Percentiles rank a stretch among this genome's conserved stretches.
phyloP scores from a whole-genome alignment of 2,113 vertebrate species.

The Nerophis ophidion region DNA sequence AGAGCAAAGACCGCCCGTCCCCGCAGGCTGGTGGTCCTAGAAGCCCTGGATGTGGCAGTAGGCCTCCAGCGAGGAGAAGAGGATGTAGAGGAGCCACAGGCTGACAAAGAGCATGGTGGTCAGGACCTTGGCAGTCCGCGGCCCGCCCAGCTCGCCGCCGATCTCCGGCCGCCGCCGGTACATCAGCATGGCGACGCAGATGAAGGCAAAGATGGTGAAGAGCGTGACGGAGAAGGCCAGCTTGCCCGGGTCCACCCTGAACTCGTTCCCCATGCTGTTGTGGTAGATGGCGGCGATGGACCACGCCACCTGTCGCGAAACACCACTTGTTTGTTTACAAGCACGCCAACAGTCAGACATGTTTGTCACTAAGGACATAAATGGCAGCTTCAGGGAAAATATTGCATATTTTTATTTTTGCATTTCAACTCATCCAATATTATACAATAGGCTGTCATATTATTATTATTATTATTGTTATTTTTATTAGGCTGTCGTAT shows the following conservation, averaged over 20 bases:
- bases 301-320: constrained; percentile 80
- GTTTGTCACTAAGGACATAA: too few species aligned
- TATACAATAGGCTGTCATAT: too few species aligned
- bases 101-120: constrained; percentile 89
- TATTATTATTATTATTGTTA: too few species aligned
- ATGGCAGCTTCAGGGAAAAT: too few species aligned
- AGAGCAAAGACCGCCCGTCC: constrained; percentile 30
- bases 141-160: constrained; percentile 95
- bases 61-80: constrained; percentile 98
- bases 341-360: too few species aligned
- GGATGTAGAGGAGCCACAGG: constrained; percentile 98
- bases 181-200: constrained; percentile 87
- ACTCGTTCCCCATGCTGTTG: constrained; percentile 75
- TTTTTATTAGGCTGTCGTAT: too few species aligned
- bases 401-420: too few species aligned
- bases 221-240: constrained; percentile 98
- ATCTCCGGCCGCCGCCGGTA: constrained; percentile 95
- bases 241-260: constrained; percentile 86
- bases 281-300: constrained; percentile 98
- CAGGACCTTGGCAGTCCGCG: constrained; percentile 94
- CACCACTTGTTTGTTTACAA: too few species aligned
- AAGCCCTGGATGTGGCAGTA: constrained; percentile 99
- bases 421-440: too few species aligned
- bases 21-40: constrained; percentile 64
- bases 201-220: constrained; percentile 99